Conservation (phyloP, 2,888 invertebrate genomes). For the Troilus luridus region DNA sequence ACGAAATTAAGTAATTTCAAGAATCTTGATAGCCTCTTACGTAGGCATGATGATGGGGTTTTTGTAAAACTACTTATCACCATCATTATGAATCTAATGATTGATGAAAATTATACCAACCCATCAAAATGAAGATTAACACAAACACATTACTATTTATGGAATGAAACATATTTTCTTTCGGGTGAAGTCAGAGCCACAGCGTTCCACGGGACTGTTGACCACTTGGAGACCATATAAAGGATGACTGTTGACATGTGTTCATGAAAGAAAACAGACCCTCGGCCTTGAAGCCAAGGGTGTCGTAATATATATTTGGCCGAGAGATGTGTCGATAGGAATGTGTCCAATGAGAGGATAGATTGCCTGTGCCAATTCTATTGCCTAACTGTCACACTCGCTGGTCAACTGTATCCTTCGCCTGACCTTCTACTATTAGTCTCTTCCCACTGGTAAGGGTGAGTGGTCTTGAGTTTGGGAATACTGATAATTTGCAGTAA, state of each 20-base stretch:
- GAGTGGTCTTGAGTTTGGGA: background rate
- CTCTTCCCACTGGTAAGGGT: background rate
- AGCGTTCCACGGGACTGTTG: background rate
- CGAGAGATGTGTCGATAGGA: background rate
- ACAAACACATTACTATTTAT: too few relatives aligned
- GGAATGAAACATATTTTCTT: background rate
- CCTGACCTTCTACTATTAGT: background rate
- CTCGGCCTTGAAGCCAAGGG: background rate
- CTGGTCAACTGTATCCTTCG: conserved; percentile 2
- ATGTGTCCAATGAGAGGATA: background rate
- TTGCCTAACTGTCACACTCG: conserved; percentile 42
- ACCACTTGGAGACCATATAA: background rate
- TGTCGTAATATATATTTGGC: conserved; percentile 42
- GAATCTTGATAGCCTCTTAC: too few relatives aligned
- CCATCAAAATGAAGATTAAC: too few relatives aligned
- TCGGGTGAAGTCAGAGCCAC: background rate
- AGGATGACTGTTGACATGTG: background rate
- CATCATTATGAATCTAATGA: too few relatives aligned
- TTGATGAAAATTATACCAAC: too few relatives aligned
- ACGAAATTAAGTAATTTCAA: too few relatives aligned
- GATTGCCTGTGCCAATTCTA: conserved; percentile 6
- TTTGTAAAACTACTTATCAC: too few relatives aligned
- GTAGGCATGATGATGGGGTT: too few relatives aligned
- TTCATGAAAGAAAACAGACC: conserved; percentile 24
- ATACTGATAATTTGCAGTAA: background rate